Evolutionary conservation across 2,113 vertebrate species (phyloP), one percentile per base, ranked within the genome.

Genomic region (Ramphastos sulfuratus): DNA sequence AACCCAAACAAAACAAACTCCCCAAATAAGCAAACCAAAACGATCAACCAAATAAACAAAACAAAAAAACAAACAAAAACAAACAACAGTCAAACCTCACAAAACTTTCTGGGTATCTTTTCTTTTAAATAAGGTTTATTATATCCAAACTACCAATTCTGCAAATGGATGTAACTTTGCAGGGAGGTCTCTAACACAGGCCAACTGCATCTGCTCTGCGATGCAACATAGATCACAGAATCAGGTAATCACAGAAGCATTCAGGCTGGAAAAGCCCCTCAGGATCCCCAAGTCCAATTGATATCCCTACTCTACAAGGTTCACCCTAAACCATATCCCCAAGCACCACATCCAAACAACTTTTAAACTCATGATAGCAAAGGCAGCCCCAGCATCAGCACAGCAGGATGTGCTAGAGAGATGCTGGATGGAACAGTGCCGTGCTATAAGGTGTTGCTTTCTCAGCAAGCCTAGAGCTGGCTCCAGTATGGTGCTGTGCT

Each of bases 141-240:
- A 23, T 17, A 42, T 30, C 25, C 27, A 48, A 42, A 21, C 10
- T 77, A 13, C 31, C 82, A 71, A n/a, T 56, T 82, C 55, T 70
- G 55, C 15, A 61, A 42, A 44, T 19, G 27, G 10, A 9, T 79
- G 54, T 16, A 46, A 31, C 17, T 42, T 81, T 35, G 46, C 37
- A 72, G 28, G 28, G 42, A 77, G 60, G 8, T 61, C 10, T 16
- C 20, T 79, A 60, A 52, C 4, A 7, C 15, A 2, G n/a, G 55
- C 42, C 59, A 46, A 56, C 63, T 37, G n/a, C 7, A 0, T 28
- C 50, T 76, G 3, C 19, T 58, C 67, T 73, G 17, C 16, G 3
- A 11, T 8, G 4, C 0, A 0, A 50, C 24, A 35, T 19, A 25
- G 66, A 16, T 46, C 44, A 46, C 44, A 44, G 42, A 44, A 44